Conservation (phyloP, 2,888 invertebrate genomes). For the Chorisops tibialis region DNA sequence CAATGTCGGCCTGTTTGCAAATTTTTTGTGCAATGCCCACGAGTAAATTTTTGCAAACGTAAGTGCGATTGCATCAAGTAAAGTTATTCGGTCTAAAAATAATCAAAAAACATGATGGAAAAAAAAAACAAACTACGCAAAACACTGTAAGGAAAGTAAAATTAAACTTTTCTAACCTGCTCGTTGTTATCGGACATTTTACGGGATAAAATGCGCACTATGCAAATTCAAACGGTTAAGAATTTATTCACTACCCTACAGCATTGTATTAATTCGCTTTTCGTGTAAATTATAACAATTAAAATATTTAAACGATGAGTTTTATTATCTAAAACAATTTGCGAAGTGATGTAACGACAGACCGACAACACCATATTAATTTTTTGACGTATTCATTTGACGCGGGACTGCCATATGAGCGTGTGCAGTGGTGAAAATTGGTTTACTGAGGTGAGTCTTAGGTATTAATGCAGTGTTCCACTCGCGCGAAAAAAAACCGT, state of each 20-base stretch:
- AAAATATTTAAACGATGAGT: slow-evolving; percentile 1
- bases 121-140: slow-evolving; percentile 26
- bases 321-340: background rate
- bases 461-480: too few species aligned
- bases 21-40: too few species aligned
- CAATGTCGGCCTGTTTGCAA: too few species aligned
- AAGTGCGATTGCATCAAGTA: slow-evolving; percentile 1
- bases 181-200: slow-evolving; percentile 26
- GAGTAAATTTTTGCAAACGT: too few species aligned
- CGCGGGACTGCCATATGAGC: too few species aligned
- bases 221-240: background rate
- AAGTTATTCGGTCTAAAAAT: slow-evolving; percentile 21
- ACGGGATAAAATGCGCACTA: background rate
- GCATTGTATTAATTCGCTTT: background rate
- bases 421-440: too few species aligned
- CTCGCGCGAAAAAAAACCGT: too few species aligned
- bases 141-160: slow-evolving; percentile 5
- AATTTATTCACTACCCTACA: background rate
- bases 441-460: too few species aligned
- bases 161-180: slow-evolving; percentile 32
- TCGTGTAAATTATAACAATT: slow-evolving; percentile 12
- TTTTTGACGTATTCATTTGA: slow-evolving; percentile 5
- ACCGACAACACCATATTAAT: slow-evolving; percentile 15
- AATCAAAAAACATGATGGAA: slow-evolving; percentile 4
- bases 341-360: slow-evolving; percentile 16